A percentile compares a stretch with the other conserved stretches of the same genome.
Evolutionary conservation across 1,140 invertebrate genomes (phyloP).

Genomic region (Hermetia illucens): DNA sequence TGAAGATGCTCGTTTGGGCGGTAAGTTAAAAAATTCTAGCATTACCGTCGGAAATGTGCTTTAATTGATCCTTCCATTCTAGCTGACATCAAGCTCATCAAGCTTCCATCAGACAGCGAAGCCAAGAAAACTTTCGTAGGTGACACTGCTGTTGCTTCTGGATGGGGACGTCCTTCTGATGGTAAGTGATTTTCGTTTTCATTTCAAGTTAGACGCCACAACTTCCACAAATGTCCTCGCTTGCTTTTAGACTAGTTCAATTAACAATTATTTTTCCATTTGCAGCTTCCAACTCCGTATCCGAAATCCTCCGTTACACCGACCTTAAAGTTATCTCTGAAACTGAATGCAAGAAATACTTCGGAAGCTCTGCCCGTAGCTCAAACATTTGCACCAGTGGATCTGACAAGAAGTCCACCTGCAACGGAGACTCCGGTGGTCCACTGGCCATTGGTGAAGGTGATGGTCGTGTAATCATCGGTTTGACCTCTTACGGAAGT

Average conservation of each 20-base stretch:
- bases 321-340: conserved; percentile 14
- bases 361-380: conserved; percentile 9
- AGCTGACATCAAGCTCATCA: too few relatives aligned
- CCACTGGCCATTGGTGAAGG: conserved; percentile 13
- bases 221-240: too few relatives aligned
- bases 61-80: not conserved
- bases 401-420: conserved; percentile 15
- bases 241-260: not conserved
- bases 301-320: conserved; percentile 14
- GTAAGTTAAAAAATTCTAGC: not conserved
- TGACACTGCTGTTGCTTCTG: conserved; percentile 17
- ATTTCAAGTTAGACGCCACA: too few relatives aligned
- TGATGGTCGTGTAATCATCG: conserved; percentile 17
- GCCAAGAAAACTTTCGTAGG: conserved; percentile 14
- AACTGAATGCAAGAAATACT: conserved; percentile 11
- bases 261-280: not conserved
- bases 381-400: conserved; percentile 20
- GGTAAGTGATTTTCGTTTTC: too few relatives aligned
- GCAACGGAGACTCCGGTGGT: conserved; percentile 20
- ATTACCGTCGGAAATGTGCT: not conserved
- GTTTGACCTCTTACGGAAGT: conserved; percentile 35
- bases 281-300: conserved; percentile 5
- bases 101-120: too few relatives aligned
- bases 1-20: too few relatives aligned
- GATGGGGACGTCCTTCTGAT: conserved; percentile 28